A percentile compares a stretch with the other conserved stretches of the same genome.
phyloP scores from a whole-genome alignment of 2,797 vertebrate species.

The Vespertilio murinus region DNA sequence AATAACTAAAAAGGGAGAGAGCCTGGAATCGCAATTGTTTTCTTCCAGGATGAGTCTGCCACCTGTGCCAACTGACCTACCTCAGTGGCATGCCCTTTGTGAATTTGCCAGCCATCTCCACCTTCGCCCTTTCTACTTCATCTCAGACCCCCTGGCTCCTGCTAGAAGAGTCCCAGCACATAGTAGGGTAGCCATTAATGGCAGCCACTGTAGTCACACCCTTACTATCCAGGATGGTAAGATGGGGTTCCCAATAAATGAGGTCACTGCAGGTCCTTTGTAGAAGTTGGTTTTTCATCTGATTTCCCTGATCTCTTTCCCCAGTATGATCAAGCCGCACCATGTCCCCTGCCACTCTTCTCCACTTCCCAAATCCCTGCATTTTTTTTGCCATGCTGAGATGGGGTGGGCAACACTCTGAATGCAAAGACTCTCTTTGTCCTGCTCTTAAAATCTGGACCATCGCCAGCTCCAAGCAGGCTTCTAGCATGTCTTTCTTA shows the following conservation, averaged over 20 bases:
- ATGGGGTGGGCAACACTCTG: background rate
- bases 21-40: background rate
- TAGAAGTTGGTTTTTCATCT: background rate
- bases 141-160: background rate
- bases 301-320: background rate
- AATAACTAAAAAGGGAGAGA: background rate
- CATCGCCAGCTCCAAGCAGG: background rate
- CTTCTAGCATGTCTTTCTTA: background rate
- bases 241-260: background rate
- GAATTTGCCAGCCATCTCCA: background rate
- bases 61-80: background rate
- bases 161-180: background rate
- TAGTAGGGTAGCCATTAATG: background rate
- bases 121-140: background rate
- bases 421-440: background rate
- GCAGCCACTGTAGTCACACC: background rate
- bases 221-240: background rate
- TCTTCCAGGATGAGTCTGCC: background rate
- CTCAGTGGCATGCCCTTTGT: background rate
- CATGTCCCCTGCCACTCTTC: background rate
- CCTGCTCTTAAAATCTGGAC: background rate
- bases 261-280: background rate
- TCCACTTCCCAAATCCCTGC: background rate
- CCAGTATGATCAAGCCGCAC: background rate
- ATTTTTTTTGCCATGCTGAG: background rate